These are phyloP conservation scores for Probaryconus sp. DNA, from an alignment of 1,140 invertebrate genomes.

Conservation along the genomic window DNA sequence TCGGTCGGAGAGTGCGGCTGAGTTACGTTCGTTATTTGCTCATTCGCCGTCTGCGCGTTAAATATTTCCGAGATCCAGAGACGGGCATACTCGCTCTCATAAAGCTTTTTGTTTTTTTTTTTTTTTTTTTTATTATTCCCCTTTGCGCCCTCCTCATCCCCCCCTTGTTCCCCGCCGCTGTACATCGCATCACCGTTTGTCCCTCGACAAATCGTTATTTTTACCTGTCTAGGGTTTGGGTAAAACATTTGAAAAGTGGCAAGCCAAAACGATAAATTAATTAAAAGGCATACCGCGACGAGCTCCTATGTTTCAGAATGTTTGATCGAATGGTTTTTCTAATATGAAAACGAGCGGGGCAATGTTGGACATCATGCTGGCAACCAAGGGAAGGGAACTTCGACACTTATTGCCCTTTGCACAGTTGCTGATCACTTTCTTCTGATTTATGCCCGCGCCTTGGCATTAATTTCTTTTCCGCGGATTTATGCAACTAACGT, in stretches of 20 bases:
- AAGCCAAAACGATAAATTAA: conserved; percentile 53
- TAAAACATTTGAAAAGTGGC: conserved; percentile 56
- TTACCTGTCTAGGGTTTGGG: conserved; percentile 38
- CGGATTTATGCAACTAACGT: conserved; percentile 25
- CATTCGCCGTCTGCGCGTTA: conserved; percentile 42
- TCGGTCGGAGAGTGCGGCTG: conserved; percentile 1
- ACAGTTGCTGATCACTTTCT: conserved; percentile 47
- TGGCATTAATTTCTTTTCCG: conserved; percentile 46
- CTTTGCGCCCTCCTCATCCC: too few species aligned
- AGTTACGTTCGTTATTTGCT: conserved; percentile 27
- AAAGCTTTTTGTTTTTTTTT: conserved; percentile 23
- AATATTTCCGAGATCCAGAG: conserved; percentile 53
- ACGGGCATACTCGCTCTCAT: conserved; percentile 8
- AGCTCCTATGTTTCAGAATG: conserved; percentile 10
- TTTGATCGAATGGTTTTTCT: conserved; percentile 43
- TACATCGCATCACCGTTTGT: too few species aligned
- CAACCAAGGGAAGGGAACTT: conserved; percentile 24
- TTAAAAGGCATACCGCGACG: conserved; percentile 25
- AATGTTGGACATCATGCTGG: conserved; percentile 30
- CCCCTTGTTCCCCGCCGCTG: conserved; percentile 3
- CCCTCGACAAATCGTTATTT: conserved; percentile 59
- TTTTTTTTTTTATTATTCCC: too few species aligned
- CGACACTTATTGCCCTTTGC: conserved; percentile 50
- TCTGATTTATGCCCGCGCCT: conserved; percentile 42
- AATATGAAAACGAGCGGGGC: conserved; percentile 44